phyloP scores from a whole-genome alignment of 1,140 invertebrate genomes.

The Drosophila virilis region DNA sequence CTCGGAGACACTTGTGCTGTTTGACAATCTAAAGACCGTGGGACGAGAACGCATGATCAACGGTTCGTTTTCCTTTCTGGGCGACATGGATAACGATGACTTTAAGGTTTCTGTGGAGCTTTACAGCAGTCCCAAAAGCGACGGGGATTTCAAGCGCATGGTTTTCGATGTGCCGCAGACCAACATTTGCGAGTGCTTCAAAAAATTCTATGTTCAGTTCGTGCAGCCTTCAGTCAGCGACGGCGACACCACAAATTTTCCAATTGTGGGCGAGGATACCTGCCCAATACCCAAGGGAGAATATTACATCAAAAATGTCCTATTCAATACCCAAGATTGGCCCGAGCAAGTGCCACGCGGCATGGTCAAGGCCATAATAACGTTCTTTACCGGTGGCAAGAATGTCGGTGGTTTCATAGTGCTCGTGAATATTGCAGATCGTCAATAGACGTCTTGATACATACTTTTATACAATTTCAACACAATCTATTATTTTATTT shows the following conservation, averaged over 20 bases:
- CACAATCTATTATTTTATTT: neutral
- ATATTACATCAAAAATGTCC: constrained; percentile 63
- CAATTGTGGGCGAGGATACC: constrained; percentile 61
- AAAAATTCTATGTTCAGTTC: constrained; percentile 78
- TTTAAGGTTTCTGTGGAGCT: constrained; percentile 76
- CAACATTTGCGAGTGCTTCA: constrained; percentile 74
- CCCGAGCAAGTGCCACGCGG: constrained; percentile 74
- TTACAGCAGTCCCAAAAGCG: constrained; percentile 69
- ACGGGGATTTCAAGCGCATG: constrained; percentile 75
- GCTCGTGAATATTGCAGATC: constrained; percentile 63
- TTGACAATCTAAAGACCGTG: constrained; percentile 54
- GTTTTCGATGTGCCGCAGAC: constrained; percentile 76
- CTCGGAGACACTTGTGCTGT: constrained; percentile 60
- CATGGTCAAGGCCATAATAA: constrained; percentile 72
- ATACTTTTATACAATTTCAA: neutral
- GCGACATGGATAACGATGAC: constrained; percentile 73
- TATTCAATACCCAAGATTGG: constrained; percentile 73
- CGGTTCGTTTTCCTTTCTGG: constrained; percentile 59
- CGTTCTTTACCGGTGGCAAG: constrained; percentile 57
- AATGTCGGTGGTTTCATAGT: constrained; percentile 72
- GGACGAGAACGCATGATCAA: constrained; percentile 68
- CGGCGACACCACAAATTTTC: constrained; percentile 72
- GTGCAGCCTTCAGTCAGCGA: constrained; percentile 65
- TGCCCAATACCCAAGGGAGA: constrained; percentile 73
- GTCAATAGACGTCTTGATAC: constrained; percentile 28